Percentiles rank a stretch among this genome's conserved stretches.
Conservation (phyloP, 2,888 invertebrate species). For the Microdon myrmicae region DNA sequence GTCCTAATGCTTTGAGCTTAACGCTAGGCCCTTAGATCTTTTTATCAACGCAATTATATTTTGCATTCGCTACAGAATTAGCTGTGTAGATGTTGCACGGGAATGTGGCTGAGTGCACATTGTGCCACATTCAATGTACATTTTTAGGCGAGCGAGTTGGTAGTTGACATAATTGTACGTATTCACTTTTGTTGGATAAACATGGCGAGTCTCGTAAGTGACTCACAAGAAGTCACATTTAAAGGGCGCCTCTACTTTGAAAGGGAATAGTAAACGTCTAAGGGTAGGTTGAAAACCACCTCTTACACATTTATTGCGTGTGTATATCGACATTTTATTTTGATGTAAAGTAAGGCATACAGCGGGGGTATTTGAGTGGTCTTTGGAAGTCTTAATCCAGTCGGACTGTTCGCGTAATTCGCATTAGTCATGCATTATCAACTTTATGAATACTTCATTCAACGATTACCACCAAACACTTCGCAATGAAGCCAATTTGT, state of each 20-base stretch:
- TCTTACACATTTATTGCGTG: too few species aligned
- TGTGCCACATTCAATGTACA: neutral
- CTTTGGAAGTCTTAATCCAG: too few species aligned
- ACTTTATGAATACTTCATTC: too few species aligned
- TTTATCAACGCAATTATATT: constrained; percentile 4
- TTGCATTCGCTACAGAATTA: constrained; percentile 11
- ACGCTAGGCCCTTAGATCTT: constrained; percentile 1
- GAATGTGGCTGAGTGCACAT: neutral
- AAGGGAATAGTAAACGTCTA: too few species aligned
- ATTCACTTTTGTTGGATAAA: constrained; percentile 9
- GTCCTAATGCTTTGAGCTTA: constrained; percentile 10
- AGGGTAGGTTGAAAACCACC: too few species aligned
- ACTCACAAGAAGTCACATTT: constrained; percentile 11
- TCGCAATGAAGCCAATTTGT: too few species aligned
- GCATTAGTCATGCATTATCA: too few species aligned
- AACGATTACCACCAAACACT: too few species aligned
- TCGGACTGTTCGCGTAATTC: too few species aligned
- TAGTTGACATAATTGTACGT: constrained; percentile 1
- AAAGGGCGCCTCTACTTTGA: constrained; percentile 9
- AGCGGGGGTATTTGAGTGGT: too few species aligned
- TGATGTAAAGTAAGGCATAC: too few species aligned
- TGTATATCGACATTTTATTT: too few species aligned
- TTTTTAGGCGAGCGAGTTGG: neutral
- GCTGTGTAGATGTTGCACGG: neutral
- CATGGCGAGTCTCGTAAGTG: constrained; percentile 19